Base-by-base conservation (phyloP, 1,140 invertebrate species). In the Lasaia peninsularis region DNA sequence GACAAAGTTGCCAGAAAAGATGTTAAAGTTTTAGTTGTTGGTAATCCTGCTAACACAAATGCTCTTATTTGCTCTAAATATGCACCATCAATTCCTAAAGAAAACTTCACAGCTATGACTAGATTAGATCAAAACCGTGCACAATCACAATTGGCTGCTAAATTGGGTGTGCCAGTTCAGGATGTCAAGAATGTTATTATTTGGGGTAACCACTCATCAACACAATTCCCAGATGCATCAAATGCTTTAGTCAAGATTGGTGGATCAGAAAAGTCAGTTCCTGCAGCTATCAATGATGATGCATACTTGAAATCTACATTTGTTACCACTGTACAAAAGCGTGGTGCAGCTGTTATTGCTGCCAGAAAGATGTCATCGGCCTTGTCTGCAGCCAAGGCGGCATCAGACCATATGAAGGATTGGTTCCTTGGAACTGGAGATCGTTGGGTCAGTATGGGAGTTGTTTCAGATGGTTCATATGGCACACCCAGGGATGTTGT, bases 1-100 rank as follows among this genome's bases (percentile, higher is more conserved):
- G 95, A 99, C 64, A 94, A 98, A 86, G 93, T 93, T 86, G 97
- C 98, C 1, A 97, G 96, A 67, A 99, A 99, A 78, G 94, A 95
- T 79, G 96, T 99, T 12, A 99, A 99, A 90, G 78, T 90, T 16
- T 89, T 99, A 12, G 98, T 99, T 40, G 98, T 99, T 75, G 99
- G 99, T 33, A 99, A 99, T 89, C 99, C 99, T 49, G 99, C 99
- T 0, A 99, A 99, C 80, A 99, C 99, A 0, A 99, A 99, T 91
- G 98, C 98, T 12, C 90, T 98, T 8, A 97, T 99, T 66, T 98
- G 97, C 75, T 96, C 97, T 2, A 96, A 97, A 76, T 99, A 98
- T 88, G 98, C 98, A n/a, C 98, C 97, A 31, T 97, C 96, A 2
- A 99, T 99, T 86, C 98, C 98, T 11, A 94, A 94, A 67, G 94